Base-by-base conservation (phyloP, 1,140 invertebrate species). In the Mizuhopecten yessoensis region DNA sequence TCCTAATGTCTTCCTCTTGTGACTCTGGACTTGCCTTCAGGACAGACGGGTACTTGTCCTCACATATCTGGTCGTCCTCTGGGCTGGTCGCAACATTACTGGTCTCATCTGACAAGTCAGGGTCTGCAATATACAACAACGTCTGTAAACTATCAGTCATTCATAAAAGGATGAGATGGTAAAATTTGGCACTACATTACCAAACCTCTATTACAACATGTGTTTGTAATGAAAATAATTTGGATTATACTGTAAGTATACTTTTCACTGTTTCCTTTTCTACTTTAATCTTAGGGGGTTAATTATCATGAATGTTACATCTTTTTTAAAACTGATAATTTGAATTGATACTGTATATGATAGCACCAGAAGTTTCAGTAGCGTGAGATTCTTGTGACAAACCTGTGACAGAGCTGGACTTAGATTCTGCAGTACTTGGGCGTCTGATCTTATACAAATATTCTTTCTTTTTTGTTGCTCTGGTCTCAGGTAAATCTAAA, bases 401-500 rank as follows among this genome's bases (percentile, higher is more conserved):
- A 75, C 57, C 57, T 75, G 57, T n/a, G 57, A 29, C 29, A 3
- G 57, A 75, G 57, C 57, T n/a, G 7, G 57, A 75, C 57, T 75
- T 75, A 29, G 57, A 75, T 29, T 75, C 57, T n/a, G 57, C n/a
- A 75, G 29, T 17, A 75, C 57, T 29, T 75, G 57, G 57, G 5
- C 57, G 57, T n/a, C 57, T 75, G 57, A 75, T 75, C 57, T 75
- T 23, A n/a, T 23, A 17, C 57, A 75, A 75, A 75, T 75, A 75
- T 9, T 75, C 57, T 13, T 75, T 75, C n/a, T 75, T 75, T 13
- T 75, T 75, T n/a, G 29, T 75, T n/a, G 57, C 57, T 29, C 29
- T 75, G n/a, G 57, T 75, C n/a, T 75, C 57, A 3, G 57, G 57
- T 17, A 75, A 29, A 75, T 75, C 57, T 75, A 11, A 20, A 45